Conservation (phyloP, 1,140 invertebrate species). For the Drosophila biarmipes region DNA sequence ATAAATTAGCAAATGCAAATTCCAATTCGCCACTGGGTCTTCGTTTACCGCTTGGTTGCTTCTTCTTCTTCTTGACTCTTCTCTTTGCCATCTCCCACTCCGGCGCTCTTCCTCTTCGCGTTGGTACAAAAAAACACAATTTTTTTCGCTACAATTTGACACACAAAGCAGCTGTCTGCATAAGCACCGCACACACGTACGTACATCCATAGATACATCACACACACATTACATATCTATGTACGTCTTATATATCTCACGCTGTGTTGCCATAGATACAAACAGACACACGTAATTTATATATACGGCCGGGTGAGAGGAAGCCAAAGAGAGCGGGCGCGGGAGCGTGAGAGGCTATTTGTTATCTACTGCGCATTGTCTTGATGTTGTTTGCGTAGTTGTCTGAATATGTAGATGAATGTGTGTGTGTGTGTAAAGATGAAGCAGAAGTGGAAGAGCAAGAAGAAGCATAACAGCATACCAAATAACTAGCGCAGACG, state of each 20-base stretch:
- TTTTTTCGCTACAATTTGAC: slow-evolving; percentile 66
- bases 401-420: slow-evolving; percentile 50
- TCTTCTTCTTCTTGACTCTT: slow-evolving; percentile 17
- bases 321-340: not conserved
- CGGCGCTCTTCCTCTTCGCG: slow-evolving; percentile 26
- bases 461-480: slow-evolving; percentile 55
- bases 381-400: slow-evolving; percentile 79
- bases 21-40: slow-evolving; percentile 33
- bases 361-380: slow-evolving; percentile 82
- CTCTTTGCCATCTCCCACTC: slow-evolving; percentile 10
- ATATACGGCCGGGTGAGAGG: slow-evolving; percentile 14
- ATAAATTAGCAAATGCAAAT: too few species aligned
- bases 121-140: slow-evolving; percentile 38
- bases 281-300: slow-evolving; percentile 36
- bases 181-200: slow-evolving; percentile 39
- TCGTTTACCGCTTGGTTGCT: slow-evolving; percentile 4
- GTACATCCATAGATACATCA: slow-evolving; percentile 15
- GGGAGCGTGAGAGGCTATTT: slow-evolving; percentile 35
- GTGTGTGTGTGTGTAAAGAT: slow-evolving; percentile 48
- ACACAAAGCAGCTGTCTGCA: slow-evolving; percentile 67
- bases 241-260: slow-evolving; percentile 45
- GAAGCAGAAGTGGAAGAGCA: slow-evolving; percentile 62
- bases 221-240: slow-evolving; percentile 19
- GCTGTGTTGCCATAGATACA: slow-evolving; percentile 74
- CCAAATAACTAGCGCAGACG: slow-evolving; percentile 77